Evolutionary conservation across 2,113 vertebrate species (phyloP), one percentile per base, ranked within the genome.

Genomic region (Petrocephalus microphthalmus): DNA sequence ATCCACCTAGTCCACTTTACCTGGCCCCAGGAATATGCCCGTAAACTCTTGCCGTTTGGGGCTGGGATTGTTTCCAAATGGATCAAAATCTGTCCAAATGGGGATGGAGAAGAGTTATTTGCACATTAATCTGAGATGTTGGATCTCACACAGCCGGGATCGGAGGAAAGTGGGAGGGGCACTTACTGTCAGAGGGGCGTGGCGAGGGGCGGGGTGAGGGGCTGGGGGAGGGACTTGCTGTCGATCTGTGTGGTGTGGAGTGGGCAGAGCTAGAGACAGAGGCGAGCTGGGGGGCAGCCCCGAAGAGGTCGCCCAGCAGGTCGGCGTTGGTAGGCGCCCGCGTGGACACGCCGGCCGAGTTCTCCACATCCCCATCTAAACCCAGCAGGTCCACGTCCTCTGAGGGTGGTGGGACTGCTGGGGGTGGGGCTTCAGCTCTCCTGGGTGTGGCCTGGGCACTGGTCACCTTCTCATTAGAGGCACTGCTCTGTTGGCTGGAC

Each of bases 341-440:
- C 5, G 94, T 89, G 0, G 96, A 93, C 1, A 96, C 88, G 90
- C 95, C 92, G 20, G 93, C 94, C 87, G 92, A 93, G 91, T 93
- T 95, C 91, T 94, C 93, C 0, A 92, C 91, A 15, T 94, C 96
- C 15, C 96, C 96, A 19, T 96, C 97, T 7, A 99, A 94, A 81
- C 97, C 98, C 87, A 99, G 95, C 74, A 99, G 97, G 91, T 99
- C 98, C 89, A 97, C 97, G 0, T 99, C 98, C 56, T 97, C 97
- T 0, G 95, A 85, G 0, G 95, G 94, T 1, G 94, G 93, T 0
- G 93, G 92, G 0, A 89, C 92, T 0, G 92, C 91, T 2, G 94
- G 90, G 87, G 93, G 89, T 88, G 91, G 95, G n/a, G 95, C 96
- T 51, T 94, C 95, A 11, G 93, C 95, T 91, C 92, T 95, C 92